These are phyloP conservation scores for Catharus ustulatus DNA, from an alignment of 2,797 vertebrate genomes.

Conservation along the genomic window DNA sequence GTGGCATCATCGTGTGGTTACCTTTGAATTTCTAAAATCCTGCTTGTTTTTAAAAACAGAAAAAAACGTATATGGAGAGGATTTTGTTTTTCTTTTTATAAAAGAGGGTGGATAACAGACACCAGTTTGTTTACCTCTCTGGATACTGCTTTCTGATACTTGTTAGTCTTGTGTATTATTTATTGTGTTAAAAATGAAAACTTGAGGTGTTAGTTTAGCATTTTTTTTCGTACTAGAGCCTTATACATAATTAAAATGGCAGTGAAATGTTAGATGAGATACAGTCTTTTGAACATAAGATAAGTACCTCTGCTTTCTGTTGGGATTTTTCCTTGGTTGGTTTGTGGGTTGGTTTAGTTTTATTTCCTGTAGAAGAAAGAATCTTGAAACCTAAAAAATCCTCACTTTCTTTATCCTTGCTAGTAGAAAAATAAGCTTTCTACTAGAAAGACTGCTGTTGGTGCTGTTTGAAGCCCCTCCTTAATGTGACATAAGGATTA, in stretches of 20 bases:
- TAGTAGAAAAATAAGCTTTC: not conserved
- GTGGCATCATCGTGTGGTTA: not conserved
- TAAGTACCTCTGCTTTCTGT: not conserved
- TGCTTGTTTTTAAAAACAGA: not conserved
- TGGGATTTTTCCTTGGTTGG: not conserved
- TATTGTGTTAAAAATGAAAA: not conserved
- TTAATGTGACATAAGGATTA: not conserved
- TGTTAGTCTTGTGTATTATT: not conserved
- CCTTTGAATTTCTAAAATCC: constrained; percentile 14
- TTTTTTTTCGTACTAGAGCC: not conserved
- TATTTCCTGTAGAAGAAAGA: not conserved
- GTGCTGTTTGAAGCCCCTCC: not conserved
- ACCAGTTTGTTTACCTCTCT: not conserved
- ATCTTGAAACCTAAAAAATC: not conserved
- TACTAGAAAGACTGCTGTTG: not conserved
- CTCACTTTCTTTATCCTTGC: not conserved
- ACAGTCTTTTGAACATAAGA: no score
- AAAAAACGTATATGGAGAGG: not conserved
- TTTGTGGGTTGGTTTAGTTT: not conserved
- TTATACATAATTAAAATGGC: not conserved
- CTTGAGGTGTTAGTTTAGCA: not conserved
- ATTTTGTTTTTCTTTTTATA: constrained; percentile 3
- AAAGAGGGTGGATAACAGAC: not conserved
- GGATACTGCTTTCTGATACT: not conserved
- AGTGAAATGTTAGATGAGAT: not conserved